Evolutionary conservation across 2,888 invertebrate species (phyloP).

Genomic region (Malthinus flaveolus): DNA sequence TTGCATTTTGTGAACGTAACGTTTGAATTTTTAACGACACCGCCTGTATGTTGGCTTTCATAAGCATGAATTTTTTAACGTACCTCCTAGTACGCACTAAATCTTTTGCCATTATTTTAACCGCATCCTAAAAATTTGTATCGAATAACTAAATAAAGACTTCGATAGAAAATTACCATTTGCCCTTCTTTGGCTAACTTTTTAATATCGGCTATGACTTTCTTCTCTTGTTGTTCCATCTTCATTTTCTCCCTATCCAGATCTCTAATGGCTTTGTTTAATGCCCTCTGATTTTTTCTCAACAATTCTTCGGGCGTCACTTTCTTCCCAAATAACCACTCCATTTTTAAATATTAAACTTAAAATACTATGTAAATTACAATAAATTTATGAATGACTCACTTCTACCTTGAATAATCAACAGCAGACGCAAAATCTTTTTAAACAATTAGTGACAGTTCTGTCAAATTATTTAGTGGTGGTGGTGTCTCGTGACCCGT

Average conservation of each 20-base stretch:
- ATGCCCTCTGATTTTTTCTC: constrained; percentile 95
- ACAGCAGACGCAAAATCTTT: too few species aligned
- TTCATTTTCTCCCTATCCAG: constrained; percentile 90
- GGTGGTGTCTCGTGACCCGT: too few species aligned
- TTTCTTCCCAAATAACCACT: constrained; percentile 95
- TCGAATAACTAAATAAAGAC: neutral
- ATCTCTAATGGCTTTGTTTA: constrained; percentile 98
- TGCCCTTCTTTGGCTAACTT: constrained; percentile 99
- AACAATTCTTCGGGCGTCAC: constrained; percentile 98
- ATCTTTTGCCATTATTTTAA: constrained; percentile 99
- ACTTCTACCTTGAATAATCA: neutral
- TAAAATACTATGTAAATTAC: neutral
- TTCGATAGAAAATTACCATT: constrained; percentile 68
- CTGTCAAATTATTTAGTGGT: too few species aligned
- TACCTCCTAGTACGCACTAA: constrained; percentile 94
- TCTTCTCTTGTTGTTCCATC: constrained; percentile 99
- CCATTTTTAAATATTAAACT: constrained; percentile 60
- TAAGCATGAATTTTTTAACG: constrained; percentile 97
- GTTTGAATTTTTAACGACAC: constrained; percentile 98
- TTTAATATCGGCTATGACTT: constrained; percentile 96
- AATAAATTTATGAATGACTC: neutral
- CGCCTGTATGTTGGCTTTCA: constrained; percentile 99
- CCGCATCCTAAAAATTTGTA: constrained; percentile 79
- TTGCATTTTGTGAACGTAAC: constrained; percentile 95
- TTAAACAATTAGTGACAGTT: too few species aligned